Evolutionary conservation across 2,797 vertebrate species (phyloP).

Genomic region (Alouatta caraya): DNA sequence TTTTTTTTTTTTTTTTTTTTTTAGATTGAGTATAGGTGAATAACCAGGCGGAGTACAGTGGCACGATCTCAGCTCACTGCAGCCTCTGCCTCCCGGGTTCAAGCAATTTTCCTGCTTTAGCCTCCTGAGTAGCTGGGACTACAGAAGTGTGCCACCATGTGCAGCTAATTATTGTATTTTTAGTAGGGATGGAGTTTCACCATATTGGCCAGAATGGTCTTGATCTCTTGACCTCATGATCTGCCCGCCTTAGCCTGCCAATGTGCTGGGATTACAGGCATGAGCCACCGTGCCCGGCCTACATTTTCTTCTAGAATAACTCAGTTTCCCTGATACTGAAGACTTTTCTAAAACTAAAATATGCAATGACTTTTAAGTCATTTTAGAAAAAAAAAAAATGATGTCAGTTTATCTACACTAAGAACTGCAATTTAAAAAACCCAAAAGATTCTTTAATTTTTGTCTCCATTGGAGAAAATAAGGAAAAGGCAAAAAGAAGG

Average conservation of each 20-base stretch:
- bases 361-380: background rate
- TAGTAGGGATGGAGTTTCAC: background rate
- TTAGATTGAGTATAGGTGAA: too few relatives aligned
- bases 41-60: background rate
- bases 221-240: background rate
- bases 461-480: background rate
- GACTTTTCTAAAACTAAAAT: conserved; percentile 38
- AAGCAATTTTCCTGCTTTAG: background rate
- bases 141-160: background rate
- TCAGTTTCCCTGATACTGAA: conserved; percentile 30
- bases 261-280: background rate
- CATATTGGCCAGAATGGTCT: background rate
- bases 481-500: background rate
- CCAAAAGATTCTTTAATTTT: background rate
- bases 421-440: background rate
- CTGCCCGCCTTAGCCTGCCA: too few relatives aligned
- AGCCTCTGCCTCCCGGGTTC: background rate
- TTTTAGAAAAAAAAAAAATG: background rate
- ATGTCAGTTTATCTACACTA: background rate
- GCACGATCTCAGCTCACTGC: background rate
- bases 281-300: background rate
- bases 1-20: too few relatives aligned
- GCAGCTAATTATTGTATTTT: background rate
- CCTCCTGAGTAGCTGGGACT: background rate
- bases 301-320: conserved; percentile 58